A percentile compares a stretch with the other conserved stretches of the same genome.
Conservation (phyloP, 2,113 vertebrate genomes). For the Acanthisitta chloris region DNA sequence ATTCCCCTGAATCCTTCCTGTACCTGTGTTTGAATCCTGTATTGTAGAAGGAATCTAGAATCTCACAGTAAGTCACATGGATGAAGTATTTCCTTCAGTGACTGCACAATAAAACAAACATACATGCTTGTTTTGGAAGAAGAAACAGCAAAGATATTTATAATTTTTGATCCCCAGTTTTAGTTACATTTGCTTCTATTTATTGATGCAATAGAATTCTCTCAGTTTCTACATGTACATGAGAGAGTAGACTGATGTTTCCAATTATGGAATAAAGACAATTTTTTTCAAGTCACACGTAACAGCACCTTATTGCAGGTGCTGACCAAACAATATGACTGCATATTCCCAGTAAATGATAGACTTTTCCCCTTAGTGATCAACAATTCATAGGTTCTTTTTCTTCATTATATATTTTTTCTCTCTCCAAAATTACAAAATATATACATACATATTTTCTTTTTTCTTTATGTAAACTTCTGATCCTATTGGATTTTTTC, state of each 20-base stretch:
- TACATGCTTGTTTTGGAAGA: not conserved
- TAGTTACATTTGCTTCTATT: not conserved
- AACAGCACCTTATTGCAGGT: not conserved
- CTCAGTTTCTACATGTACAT: not conserved
- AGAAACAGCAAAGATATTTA: not conserved
- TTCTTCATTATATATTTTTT: not conserved
- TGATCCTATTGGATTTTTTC: not conserved
- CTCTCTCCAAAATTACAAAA: not conserved
- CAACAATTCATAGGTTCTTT: not conserved
- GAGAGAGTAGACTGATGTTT: not conserved
- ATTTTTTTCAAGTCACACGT: not conserved
- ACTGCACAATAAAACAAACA: not conserved
- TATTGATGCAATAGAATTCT: not conserved
- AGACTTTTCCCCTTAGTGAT: not conserved
- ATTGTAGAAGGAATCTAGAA: not conserved
- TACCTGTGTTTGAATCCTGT: not conserved
- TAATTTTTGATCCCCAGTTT: not conserved
- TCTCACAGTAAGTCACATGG: not conserved
- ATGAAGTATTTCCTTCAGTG: not conserved
- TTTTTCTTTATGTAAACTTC: not conserved
- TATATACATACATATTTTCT: not conserved
- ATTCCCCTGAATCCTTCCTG: conserved; percentile 22
- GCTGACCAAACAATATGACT: not conserved
- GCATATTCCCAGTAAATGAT: not conserved
- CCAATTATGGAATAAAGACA: not conserved